phyloP scores from a whole-genome alignment of 2,797 vertebrate species.

The Delichon dasypus region DNA sequence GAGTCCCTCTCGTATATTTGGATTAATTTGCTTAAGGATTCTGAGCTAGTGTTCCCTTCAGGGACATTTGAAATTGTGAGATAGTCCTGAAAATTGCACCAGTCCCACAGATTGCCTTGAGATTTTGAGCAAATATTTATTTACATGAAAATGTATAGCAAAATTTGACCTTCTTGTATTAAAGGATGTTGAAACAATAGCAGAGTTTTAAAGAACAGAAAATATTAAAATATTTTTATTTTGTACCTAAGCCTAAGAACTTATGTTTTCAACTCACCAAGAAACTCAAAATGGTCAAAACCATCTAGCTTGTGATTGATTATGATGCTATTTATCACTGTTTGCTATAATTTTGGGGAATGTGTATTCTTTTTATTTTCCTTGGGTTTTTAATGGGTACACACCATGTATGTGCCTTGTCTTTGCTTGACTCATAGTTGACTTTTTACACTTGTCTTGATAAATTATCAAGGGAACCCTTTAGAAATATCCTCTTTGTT shows the following conservation, averaged over 20 bases:
- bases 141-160: neutral
- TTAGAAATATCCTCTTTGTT: neutral
- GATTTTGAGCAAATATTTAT: neutral
- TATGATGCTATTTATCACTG: neutral
- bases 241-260: neutral
- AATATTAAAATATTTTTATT: neutral
- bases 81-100: neutral
- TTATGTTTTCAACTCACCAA: neutral
- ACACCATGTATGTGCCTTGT: neutral
- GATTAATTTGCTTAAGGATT: neutral
- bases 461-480: neutral
- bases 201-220: neutral
- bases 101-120: neutral
- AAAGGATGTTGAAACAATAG: neutral
- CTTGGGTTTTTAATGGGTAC: neutral
- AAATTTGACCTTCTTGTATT: neutral
- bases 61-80: neutral
- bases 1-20: accelerated
- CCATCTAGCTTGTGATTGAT: neutral
- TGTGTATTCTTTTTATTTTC: neutral
- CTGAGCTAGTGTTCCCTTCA: neutral
- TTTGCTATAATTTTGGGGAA: neutral
- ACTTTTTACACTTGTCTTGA: constrained; percentile 20
- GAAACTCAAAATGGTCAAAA: neutral
- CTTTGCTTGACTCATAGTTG: neutral